Base-by-base conservation (phyloP, 2,797 vertebrate genomes). In the Karalla daura region DNA sequence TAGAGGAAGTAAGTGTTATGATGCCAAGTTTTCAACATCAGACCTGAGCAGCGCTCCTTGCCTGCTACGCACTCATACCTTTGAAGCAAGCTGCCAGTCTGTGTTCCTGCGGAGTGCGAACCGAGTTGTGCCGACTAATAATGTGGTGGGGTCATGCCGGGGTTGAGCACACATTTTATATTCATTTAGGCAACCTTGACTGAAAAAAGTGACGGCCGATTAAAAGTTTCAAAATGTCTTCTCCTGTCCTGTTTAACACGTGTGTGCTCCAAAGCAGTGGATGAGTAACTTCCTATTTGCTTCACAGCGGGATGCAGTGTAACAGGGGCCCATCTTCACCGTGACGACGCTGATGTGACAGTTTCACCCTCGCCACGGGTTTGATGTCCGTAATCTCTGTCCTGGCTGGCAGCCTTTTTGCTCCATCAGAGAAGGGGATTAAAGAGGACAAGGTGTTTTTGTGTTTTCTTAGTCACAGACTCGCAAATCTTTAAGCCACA, bases 401-500 rank as follows among this genome's bases (percentile, higher is more conserved):
- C 27, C 40, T 81, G 73, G 70, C 39, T 30, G 5, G 21, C 55
- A 37, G 46, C 52, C 77, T 25, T 25, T 56, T 17, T 52, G 53
- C 52, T 39, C 35, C 18, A 56, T 52, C 23, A 49, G 25, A 68
- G 36, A 28, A 23, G 52, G 33, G 20, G 77, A 59, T 51, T 21
- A 56, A 71, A 41, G 46, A 65, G 32, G 52, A 73, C 43, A 53
- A 70, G 43, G 28, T 68, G 54, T 67, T 58, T 64, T 74, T 69
- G 44, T 62, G 39, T 81, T 76, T 69, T 55, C 27, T 37, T 47
- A 43, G 17, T 70, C 25, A 50, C 18, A 62, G 35, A 51, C 5
- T 8, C 23, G 53, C 66, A 56, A 49, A 70, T 63, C 30, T 64
- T 76, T 72, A 84, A 81, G 86, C 71, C 70, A 73, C 67, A 66